Evolutionary conservation across 2,797 vertebrate species (phyloP), one percentile per base, ranked within the genome.

Genomic region (Choloepus didactylus): DNA sequence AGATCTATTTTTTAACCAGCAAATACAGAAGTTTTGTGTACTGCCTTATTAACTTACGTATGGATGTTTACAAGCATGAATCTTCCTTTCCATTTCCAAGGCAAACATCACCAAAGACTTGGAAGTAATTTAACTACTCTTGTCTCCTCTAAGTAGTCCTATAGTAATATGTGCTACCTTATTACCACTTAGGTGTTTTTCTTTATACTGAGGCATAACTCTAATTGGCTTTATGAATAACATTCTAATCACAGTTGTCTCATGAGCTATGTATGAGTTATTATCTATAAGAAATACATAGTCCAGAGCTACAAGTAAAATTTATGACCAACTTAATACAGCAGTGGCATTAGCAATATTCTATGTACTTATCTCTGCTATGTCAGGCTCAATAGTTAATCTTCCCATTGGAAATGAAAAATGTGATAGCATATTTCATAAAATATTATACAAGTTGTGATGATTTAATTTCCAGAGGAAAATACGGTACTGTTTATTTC

Each of bases 401-500:
- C 5, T 64, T 81, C n/a, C 67, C 67, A 81, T 82, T 75, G 85
- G 62, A 46, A 94, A 25, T 75, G 54, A 75, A 95, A 92, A 76
- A 10, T 19, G 35, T 51, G 25, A 69, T 64, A 56, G 35, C 79
- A n/a, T 85, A 83, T 11, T 79, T 94, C 41, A 88, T 77, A 93
- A 89, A 94, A 56, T 56, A 82, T 31, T 90, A 69, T 51, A 72
- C 1, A 76, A 54, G 9, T 73, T 80, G 38, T 9, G 3, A 86
- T 77, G 27, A 9, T 93, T 92, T 87, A 87, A 77, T 94, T 89
- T 96, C 81, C 67, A 87, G 38, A 87, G 29, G n/a, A 95, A 95
- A 62, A 38, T 60, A 54, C 76, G 0, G 31, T 56, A 67, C 7
- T 67, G 15, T 67, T 54, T 96, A 80, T 62, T 94, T 94, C 16